Evolutionary conservation across 2,888 invertebrate species (phyloP).

Genomic region (Amphipoea lucens): DNA sequence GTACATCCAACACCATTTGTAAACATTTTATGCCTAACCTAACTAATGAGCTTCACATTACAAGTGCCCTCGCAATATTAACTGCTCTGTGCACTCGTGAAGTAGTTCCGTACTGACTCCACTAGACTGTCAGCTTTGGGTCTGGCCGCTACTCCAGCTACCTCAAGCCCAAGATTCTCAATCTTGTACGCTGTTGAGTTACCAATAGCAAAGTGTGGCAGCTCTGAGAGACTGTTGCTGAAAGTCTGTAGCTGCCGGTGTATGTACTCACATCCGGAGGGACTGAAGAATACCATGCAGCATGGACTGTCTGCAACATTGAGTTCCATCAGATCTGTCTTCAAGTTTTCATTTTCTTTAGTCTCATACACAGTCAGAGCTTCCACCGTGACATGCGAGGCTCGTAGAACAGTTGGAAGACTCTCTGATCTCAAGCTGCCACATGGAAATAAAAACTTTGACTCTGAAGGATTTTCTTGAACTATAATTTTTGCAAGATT

Average conservation of each 20-base stretch:
- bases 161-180: slow-evolving; percentile 84
- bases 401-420: slow-evolving; percentile 75
- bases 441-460: slow-evolving; percentile 84
- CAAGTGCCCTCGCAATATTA: slow-evolving; percentile 49
- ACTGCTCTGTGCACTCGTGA: slow-evolving; percentile 68
- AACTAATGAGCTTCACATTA: slow-evolving; percentile 1
- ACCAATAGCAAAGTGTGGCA: slow-evolving; percentile 87
- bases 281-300: slow-evolving; percentile 87
- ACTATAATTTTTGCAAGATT: slow-evolving; percentile 79
- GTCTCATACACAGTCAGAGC: slow-evolving; percentile 85
- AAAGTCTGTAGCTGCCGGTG: slow-evolving; percentile 85
- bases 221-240: slow-evolving; percentile 76
- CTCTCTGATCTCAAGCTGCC: slow-evolving; percentile 83
- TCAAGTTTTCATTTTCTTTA: slow-evolving; percentile 82
- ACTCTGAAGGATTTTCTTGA: slow-evolving; percentile 73
- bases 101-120: slow-evolving; percentile 78
- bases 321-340: slow-evolving; percentile 76
- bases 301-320: slow-evolving; percentile 71
- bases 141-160: slow-evolving; percentile 82
- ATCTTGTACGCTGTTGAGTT: slow-evolving; percentile 86
- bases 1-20: slow-evolving; percentile 66
- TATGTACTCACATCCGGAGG: slow-evolving; percentile 86
- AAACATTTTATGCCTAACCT: slow-evolving; percentile 39
- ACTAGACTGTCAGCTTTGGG: slow-evolving; percentile 81
- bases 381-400: slow-evolving; percentile 76